Percentiles rank a stretch among this genome's conserved stretches.
Evolutionary conservation across 2,888 invertebrate genomes (phyloP).

Genomic region (Aphodius granarius): DNA sequence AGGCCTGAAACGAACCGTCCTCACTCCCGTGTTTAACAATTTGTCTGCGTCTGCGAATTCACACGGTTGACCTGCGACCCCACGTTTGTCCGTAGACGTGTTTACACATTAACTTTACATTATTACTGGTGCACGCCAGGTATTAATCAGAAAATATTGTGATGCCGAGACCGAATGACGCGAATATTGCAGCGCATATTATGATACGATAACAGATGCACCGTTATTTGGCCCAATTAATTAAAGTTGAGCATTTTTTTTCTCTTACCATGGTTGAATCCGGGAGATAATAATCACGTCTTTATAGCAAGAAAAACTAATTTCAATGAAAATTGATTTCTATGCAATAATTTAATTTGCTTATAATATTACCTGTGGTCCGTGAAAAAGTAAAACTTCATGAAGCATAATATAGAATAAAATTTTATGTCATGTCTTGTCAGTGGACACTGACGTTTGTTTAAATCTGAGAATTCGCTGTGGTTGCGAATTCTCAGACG

Average conservation of each 20-base stretch:
- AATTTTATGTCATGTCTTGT: too few relatives aligned
- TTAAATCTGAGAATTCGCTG: too few relatives aligned
- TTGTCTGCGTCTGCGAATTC: slow-evolving; percentile 45
- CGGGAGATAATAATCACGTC: too few relatives aligned
- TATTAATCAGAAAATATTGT: slow-evolving; percentile 26
- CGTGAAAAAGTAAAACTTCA: too few relatives aligned
- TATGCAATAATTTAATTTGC: too few relatives aligned
- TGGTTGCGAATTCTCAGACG: too few relatives aligned
- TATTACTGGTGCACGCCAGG: slow-evolving; percentile 55
- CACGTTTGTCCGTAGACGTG: slow-evolving; percentile 45
- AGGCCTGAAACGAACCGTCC: slow-evolving; percentile 17
- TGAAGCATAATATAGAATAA: too few relatives aligned
- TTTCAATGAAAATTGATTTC: neutral
- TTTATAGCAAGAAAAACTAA: neutral
- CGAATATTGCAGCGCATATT: neutral
- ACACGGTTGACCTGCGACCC: slow-evolving; percentile 46
- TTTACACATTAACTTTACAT: slow-evolving; percentile 47
- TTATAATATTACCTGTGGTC: too few relatives aligned
- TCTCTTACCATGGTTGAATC: neutral
- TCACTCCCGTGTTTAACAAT: slow-evolving; percentile 46
- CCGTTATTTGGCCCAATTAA: neutral
- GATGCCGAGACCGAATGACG: neutral
- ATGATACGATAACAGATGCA: neutral
- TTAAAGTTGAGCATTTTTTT: neutral
- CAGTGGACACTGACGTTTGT: too few relatives aligned